Evolutionary conservation across 2,888 invertebrate species (phyloP).

Genomic region (Ferdinandea cuprea): DNA sequence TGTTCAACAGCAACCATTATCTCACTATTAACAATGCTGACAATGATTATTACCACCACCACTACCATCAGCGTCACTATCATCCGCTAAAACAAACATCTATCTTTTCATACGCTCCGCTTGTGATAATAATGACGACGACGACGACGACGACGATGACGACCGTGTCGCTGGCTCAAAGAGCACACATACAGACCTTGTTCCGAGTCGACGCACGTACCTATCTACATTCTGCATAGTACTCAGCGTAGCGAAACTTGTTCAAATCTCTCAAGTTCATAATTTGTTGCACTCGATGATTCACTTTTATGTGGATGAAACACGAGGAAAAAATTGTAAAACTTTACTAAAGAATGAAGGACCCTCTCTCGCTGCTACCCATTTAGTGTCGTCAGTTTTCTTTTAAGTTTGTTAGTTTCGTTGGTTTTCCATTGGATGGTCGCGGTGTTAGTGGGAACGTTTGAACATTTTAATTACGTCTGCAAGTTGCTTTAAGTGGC

Average conservation of each 20-base stretch:
- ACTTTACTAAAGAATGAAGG: constrained; percentile 44
- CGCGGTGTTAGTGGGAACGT: background rate
- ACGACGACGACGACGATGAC: background rate
- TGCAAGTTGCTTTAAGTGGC: constrained; percentile 53
- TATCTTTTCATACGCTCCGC: background rate
- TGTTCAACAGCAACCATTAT: constrained; percentile 59
- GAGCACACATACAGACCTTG: constrained; percentile 45
- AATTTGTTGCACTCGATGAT: constrained; percentile 60
- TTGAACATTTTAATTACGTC: constrained; percentile 60
- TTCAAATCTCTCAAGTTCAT: constrained; percentile 57
- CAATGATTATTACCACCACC: constrained; percentile 56
- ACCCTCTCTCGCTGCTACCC: constrained; percentile 21
- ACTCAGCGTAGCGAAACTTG: constrained; percentile 13
- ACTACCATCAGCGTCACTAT: constrained; percentile 15
- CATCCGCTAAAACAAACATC: constrained; percentile 15
- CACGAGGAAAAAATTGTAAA: background rate
- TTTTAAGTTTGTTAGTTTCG: constrained; percentile 15
- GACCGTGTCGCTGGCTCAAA: background rate
- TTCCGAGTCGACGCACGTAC: constrained; percentile 48
- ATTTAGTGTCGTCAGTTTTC: constrained; percentile 49
- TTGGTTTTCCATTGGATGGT: background rate
- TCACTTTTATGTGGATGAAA: constrained; percentile 28
- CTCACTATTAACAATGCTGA: constrained; percentile 53
- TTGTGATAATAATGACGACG: background rate
- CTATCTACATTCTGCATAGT: background rate